A percentile compares a stretch with the other conserved stretches of the same genome.
Conservation (phyloP, 1,140 invertebrate genomes). For the Pararge aegeria region DNA sequence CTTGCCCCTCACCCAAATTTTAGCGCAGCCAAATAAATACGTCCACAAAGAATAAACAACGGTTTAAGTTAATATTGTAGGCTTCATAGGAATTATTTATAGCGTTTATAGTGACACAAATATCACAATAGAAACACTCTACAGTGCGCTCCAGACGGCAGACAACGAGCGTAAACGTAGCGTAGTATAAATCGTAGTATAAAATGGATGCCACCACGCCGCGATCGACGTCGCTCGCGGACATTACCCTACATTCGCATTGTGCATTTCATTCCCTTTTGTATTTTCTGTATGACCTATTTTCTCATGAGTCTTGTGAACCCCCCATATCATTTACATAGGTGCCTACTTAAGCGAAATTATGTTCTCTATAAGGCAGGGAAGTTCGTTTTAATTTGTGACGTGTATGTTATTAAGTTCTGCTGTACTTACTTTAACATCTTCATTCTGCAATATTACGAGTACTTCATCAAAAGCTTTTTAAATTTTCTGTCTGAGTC, state of each 20-base stretch:
- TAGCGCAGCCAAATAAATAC: no score
- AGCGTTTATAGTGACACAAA: no score
- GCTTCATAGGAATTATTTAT: no score
- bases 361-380: slow-evolving; percentile 1
- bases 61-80: no score
- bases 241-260: slow-evolving; percentile 26
- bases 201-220: slow-evolving; percentile 13
- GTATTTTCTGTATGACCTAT: slow-evolving; percentile 53
- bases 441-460: not conserved
- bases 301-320: slow-evolving; percentile 31
- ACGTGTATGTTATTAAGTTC: not conserved
- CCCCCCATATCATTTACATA: slow-evolving; percentile 26
- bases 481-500: no score
- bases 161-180: no score
- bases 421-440: not conserved
- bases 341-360: slow-evolving; percentile 20
- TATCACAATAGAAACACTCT: no score
- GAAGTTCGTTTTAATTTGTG: not conserved
- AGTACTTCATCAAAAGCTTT: no score
- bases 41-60: no score
- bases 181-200: slow-evolving; percentile 4
- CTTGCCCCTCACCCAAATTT: no score
- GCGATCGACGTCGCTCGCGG: slow-evolving; percentile 2
- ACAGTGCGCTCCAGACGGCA: no score
- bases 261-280: slow-evolving; percentile 43